Evolutionary conservation across 2,888 invertebrate genomes (phyloP).

Genomic region (Mongoloraphidia duomilia): DNA sequence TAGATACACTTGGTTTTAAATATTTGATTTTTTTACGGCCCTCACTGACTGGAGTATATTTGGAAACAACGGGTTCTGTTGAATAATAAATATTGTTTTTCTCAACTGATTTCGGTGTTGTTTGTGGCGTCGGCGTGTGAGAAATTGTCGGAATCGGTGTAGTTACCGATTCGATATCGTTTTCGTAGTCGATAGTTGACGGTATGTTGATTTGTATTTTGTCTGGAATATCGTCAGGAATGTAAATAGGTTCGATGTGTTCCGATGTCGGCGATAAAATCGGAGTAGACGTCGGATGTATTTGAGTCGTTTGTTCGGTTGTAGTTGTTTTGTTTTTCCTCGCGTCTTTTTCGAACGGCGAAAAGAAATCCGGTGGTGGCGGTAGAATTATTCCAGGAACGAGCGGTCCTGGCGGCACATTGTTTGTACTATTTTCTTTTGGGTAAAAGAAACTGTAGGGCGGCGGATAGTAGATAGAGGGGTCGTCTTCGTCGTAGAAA

Average conservation of each 20-base stretch:
- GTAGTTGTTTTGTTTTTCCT: constrained; percentile 5
- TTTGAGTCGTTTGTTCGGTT: constrained; percentile 23
- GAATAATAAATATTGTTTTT: not conserved
- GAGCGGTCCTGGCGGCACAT: constrained; percentile 68
- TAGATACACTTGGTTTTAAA: not conserved
- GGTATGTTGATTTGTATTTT: constrained; percentile 1
- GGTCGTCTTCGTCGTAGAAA: constrained; percentile 79
- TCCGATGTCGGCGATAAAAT: not conserved
- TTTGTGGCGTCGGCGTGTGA: not conserved
- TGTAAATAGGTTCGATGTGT: constrained; percentile 3
- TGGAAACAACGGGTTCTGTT: not conserved
- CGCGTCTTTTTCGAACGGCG: constrained; percentile 41
- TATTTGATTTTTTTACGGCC: too few species aligned
- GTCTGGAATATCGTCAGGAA: constrained; percentile 2
- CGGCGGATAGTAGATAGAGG: constrained; percentile 81
- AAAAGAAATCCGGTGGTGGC: constrained; percentile 79
- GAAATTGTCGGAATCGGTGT: not conserved
- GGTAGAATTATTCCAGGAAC: constrained; percentile 81
- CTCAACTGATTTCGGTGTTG: not conserved
- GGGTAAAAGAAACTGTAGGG: constrained; percentile 78
- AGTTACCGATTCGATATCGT: not conserved
- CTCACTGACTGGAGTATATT: not conserved
- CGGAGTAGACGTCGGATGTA: not conserved
- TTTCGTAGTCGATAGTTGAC: not conserved
- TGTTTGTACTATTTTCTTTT: constrained; percentile 56